Evolutionary conservation across 2,113 vertebrate genomes (phyloP), one percentile per base, ranked within the genome.

Genomic region (Ranitomeya variabilis): DNA sequence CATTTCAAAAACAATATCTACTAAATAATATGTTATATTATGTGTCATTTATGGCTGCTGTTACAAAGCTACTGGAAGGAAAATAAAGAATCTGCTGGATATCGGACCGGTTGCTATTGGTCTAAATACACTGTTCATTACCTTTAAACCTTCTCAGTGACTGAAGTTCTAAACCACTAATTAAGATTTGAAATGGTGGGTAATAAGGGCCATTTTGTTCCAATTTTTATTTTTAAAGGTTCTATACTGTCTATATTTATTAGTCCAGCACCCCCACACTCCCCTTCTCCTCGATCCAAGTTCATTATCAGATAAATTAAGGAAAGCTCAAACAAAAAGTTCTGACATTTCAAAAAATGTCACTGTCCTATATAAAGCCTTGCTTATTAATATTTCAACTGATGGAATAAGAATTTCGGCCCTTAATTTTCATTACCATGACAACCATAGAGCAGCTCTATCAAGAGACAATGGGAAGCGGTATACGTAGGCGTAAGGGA

Each of bases 341-440:
- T 59, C 55, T 80, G 78, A 31, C 78, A 80, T 31, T 59, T 59
- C 54, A 37, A 62, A 81, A 83, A 67, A 67, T 84, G 45, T 84
- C 45, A 55, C 15, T 54, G 26, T 15, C 21, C 82, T 55, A 31
- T 84, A 81, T 62, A 51, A 83, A 52, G 19, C 37, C 64, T 54
- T 7, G 23, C 6, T 52, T 69, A 84, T 84, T 69, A 71, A 71
- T 84, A 54, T 71, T 55, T 84, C 13, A 69, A n/a, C 57, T 52
- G 80, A 82, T 80, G 78, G 78, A 59, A 60, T 57, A 16, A 37
- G 23, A 59, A 81, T 81, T 37, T 91, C 91, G 92, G 93, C 62
- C 93, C 94, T 94, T 94, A 94, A 95, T 94, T 92, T 94, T 93
- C 87, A 94, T 96, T 85, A 59, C 95, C 94, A 95, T 95, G 94